Evolutionary conservation across 2,888 invertebrate genomes (phyloP), one percentile per base, ranked within the genome.

Genomic region (Ctena decussata): DNA sequence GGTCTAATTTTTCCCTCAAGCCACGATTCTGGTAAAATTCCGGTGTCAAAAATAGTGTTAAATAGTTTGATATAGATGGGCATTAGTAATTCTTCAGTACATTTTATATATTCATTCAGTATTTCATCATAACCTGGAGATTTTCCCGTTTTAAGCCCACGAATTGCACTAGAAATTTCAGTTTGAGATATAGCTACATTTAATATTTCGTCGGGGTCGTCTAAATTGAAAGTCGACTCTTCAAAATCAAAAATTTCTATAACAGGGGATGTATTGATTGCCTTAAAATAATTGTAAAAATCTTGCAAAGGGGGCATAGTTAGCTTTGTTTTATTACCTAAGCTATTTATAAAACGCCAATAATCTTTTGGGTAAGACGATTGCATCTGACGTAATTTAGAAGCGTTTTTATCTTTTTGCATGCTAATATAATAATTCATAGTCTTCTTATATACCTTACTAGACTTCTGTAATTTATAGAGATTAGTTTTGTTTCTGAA

Each of bases 1-100:
- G n/a, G n/a, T n/a, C n/a, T n/a, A n/a, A n/a, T n/a, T n/a, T n/a
- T n/a, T n/a, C n/a, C 77, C 73, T 1, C 0, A 71, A 60, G 65
- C 77, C 82, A 77, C 8, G 35, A 12, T 11, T 49, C 53, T 32
- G 77, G 77, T 30, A 72, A 53, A 11, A 69, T 65, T 24, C 73
- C 77, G 21, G 49, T 77, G 12, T 76, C 49, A 18, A 77, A 72
- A 53, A 82, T 73, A 39, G 72, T 24, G 41, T 77, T 82, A 41
- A 77, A 82, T 65, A 57, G 72, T 24, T 27, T 27, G 49, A 30
- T 37, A 27, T 71, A 18, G 30, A 73, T 27, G 21, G 73, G 46
- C 27, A 77, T 30, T 8, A 77, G 12, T 8, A 70, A n/a, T 6
- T 70, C 37, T 37, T 37, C n/a, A 5, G 37, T 39, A 8, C 3